Base-by-base conservation (phyloP, 2,797 vertebrate genomes). In the Rhynchonycteris naso region DNA sequence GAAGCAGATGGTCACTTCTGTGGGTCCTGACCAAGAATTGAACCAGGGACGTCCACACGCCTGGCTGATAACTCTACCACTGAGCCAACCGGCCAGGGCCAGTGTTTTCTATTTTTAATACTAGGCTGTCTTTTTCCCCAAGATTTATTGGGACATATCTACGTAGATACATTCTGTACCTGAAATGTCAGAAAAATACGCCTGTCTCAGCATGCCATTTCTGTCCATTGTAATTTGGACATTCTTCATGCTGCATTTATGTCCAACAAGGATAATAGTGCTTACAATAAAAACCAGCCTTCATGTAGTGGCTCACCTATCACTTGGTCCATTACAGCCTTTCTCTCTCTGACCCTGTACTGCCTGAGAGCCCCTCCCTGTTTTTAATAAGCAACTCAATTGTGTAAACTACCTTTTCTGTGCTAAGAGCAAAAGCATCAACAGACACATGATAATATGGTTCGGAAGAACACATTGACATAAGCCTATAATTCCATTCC, bases 171-270 rank as follows among this genome's bases (percentile, higher is more conserved):
- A 95, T 96, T 96, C 96, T 88, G 65, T 91, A 93, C 89, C 96
- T 97, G 86, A 97, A 97, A 97, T 84, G 97, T 63, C 28, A 14
- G 79, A 95, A 71, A 79, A 97, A 97, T 93, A 95, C 82, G 95
- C 83, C 87, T 84, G 75, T 96, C 97, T 95, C 97, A 97, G 95
- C 94, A 97, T 1, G 14, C 90, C 94, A 76, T 84, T 97, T 94
- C 82, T 96, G 93, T 94, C 74, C 83, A 93, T 94, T 97, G 76
- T 96, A 98, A 98, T 98, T 98, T 96, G 96, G 89, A 96, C 71
- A 97, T 98, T 98, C 96, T 98, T 98, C 97, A 97, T 89, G 97
- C 92, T 97, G 94, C 92, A 97, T 97, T 98, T 98, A 96, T 97
- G 97, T 96, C 95, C 92, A 91, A 89, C 91, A 93, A 97, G 81